phyloP scores from a whole-genome alignment of 2,797 vertebrate genomes.

The Pogonophryne albipinna region DNA sequence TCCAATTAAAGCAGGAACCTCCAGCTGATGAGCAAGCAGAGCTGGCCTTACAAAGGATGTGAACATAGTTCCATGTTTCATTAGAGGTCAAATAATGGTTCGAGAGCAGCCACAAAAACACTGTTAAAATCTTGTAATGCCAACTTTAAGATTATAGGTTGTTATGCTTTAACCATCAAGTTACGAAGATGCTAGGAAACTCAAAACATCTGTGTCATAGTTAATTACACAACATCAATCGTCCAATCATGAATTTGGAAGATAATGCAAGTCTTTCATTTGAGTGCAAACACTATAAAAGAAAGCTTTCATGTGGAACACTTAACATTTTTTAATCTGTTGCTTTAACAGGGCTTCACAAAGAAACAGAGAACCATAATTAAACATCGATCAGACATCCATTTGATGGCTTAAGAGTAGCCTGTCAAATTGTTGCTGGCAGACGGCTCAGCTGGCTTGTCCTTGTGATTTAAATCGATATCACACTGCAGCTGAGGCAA shows the following conservation, averaged over 20 bases:
- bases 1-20: background rate
- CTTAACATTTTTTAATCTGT: background rate
- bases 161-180: background rate
- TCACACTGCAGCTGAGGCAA: constrained; percentile 17
- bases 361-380: constrained; percentile 38
- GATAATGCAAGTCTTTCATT: background rate
- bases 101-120: background rate
- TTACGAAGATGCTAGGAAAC: background rate
- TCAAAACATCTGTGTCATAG: background rate
- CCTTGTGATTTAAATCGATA: constrained; percentile 39
- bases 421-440: constrained; percentile 31
- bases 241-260: background rate
- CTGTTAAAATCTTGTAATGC: background rate
- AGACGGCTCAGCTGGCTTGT: constrained; percentile 6
- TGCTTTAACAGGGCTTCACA: constrained; percentile 7
- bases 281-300: background rate
- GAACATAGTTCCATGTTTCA: background rate
- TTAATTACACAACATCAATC: constrained; percentile 9
- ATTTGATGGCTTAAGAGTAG: constrained; percentile 38
- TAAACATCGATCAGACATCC: constrained; percentile 47
- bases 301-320: background rate
- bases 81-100: background rate
- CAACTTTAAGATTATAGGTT: background rate
- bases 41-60: background rate
- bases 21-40: constrained; percentile 30